Evolutionary conservation across 2,113 vertebrate species (phyloP).

Genomic region (Oriolus oriolus): DNA sequence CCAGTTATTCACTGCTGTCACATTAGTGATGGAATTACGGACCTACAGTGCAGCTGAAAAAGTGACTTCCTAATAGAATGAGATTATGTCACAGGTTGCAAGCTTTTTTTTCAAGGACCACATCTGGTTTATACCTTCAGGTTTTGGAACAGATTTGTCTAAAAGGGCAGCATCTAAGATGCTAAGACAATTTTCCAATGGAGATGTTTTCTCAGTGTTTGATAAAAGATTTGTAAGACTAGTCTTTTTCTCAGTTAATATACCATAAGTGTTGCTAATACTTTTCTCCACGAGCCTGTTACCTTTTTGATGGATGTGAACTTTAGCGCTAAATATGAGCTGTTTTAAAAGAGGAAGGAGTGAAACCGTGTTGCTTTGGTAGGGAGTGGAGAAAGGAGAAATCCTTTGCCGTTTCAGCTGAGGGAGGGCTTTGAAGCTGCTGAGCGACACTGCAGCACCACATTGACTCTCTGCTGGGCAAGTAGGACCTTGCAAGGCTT

Average conservation of each 20-base stretch:
- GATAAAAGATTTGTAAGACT: neutral
- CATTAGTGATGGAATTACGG: neutral
- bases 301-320: neutral
- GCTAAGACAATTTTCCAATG: neutral
- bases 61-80: neutral
- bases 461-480: neutral
- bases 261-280: neutral
- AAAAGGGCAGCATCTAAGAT: neutral
- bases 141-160: neutral
- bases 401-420: neutral
- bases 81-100: neutral
- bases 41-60: neutral
- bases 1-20: neutral
- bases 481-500: neutral
- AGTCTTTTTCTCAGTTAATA: neutral
- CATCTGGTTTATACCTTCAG: neutral
- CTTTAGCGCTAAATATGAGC: neutral
- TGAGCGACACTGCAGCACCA: rapidly evolving
- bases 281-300: neutral
- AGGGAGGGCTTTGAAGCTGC: neutral
- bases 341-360: neutral
- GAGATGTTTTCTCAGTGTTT: neutral
- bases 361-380: neutral
- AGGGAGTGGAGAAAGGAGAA: neutral
- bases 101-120: neutral